Percentiles rank a stretch among this genome's conserved stretches.
Conservation (phyloP, 1,140 invertebrate species). For the Zaprionus africanus region DNA sequence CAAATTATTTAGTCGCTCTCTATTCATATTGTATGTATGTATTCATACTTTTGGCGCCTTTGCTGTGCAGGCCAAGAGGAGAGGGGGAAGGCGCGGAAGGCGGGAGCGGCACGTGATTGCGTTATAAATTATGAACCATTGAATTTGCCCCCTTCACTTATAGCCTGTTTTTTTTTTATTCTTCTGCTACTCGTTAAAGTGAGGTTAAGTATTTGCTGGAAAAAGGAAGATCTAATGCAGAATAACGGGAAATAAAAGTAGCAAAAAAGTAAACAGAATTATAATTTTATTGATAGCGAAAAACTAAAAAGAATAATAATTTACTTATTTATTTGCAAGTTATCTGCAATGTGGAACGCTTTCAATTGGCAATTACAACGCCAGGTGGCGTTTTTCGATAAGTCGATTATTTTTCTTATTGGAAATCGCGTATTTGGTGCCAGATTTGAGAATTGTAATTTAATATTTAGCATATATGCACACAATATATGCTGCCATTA, state of each 20-base stretch:
- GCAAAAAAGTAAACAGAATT: background rate
- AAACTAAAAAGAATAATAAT: background rate
- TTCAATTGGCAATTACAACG: background rate
- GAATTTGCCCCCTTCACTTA: constrained; percentile 42
- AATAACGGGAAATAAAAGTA: background rate
- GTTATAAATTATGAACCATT: constrained; percentile 79
- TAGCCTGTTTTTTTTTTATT: constrained; percentile 6
- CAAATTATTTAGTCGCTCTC: constrained; percentile 80
- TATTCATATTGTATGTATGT: constrained; percentile 69
- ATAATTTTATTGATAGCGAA: background rate
- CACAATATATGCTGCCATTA: constrained; percentile 77
- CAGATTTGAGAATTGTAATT: constrained; percentile 70
- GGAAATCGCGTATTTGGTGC: constrained; percentile 31
- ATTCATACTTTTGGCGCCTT: constrained; percentile 80
- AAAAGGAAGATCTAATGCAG: background rate
- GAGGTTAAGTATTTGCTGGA: constrained; percentile 21
- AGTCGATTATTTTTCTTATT: constrained; percentile 2
- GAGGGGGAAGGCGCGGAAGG: background rate
- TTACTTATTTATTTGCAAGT: constrained; percentile 7
- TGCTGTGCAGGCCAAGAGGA: background rate
- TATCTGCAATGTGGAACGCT: constrained; percentile 3
- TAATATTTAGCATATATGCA: constrained; percentile 79
- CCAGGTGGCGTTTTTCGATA: constrained; percentile 2
- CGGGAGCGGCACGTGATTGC: constrained; percentile 77
- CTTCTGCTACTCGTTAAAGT: constrained; percentile 52